Evolutionary conservation across 2,113 vertebrate genomes (phyloP), one percentile per base, ranked within the genome.

Genomic region (Sula dactylatra): DNA sequence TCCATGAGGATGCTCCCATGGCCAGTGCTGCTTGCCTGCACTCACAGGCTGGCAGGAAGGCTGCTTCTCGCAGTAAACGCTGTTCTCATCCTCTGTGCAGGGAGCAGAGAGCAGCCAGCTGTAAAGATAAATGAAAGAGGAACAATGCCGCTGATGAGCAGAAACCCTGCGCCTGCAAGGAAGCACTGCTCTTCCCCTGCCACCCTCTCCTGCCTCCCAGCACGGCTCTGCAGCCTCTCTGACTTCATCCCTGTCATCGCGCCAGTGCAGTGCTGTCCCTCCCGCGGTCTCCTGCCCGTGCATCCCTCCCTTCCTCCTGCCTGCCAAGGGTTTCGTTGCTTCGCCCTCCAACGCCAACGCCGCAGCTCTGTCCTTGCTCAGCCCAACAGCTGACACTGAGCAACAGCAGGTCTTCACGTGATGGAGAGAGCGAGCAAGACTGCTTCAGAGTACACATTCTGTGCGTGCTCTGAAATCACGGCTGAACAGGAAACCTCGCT

Each of bases 101-200:
- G 49, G 49, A 93, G 88, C 70, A 24, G 83, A 55, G 76, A 77
- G 73, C 91, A 90, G 83, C 82, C 93, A 86, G 94, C 96, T 95
- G 96, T 64, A 87, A 59, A 82, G 86, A 95, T 32, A 90, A 95
- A 92, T 50, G 67, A 26, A 40, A 70, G 67, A 76, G 67, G 88
- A 96, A 96, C 95, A 95, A 94, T 89, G 84, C 55, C 14, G 8
- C 90, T 95, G 96, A 95, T 95, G 94, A 96, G 82, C 94, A 55
- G 81, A 50, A 82, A 71, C 54, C 42, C 56, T 14, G 79, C 26
- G 50, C 64, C 76, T 94, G 92, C 21, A 22, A 91, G 80, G 76
- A 88, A 74, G 83, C 18, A 4, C 88, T 64, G 88, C 59, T 70
- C n/a, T 93, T 88, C 65, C 70, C 64, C 71, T 65, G 45, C 50